A percentile compares a stretch with the other conserved stretches of the same genome.
These are phyloP conservation scores for Nyctibius bracteatus DNA, from an alignment of 2,113 vertebrate genomes.

Conservation along the genomic window DNA sequence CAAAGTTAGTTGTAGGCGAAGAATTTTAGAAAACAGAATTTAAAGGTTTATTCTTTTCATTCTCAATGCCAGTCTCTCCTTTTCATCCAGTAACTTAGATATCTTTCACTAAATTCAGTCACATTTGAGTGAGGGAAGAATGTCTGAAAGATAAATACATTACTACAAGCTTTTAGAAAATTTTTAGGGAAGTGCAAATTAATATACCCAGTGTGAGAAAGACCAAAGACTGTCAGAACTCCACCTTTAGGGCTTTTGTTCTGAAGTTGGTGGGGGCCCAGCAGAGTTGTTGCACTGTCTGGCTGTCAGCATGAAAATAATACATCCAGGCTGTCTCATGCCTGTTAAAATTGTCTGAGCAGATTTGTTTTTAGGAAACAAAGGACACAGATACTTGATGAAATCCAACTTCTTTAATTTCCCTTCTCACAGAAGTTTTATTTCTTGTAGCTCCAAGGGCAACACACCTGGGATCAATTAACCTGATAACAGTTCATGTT, in stretches of 20 bases:
- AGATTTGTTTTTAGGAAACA: slow-evolving; percentile 9
- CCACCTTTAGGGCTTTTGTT: neutral
- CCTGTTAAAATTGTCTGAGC: neutral
- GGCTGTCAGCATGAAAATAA: neutral
- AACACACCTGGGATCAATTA: slow-evolving; percentile 55
- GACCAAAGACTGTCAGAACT: neutral
- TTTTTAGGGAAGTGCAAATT: neutral
- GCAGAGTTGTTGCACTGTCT: neutral
- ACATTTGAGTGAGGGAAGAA: neutral
- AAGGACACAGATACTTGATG: neutral
- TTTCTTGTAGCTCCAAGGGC: slow-evolving; percentile 59
- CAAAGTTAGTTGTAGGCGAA: neutral
- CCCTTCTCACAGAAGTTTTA: slow-evolving; percentile 27
- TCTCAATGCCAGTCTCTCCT: neutral
- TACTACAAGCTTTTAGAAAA: neutral
- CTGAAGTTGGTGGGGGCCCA: neutral
- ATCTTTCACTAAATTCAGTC: neutral
- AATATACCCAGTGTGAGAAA: neutral
- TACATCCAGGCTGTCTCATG: neutral
- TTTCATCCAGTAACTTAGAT: neutral
- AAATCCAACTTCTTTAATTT: neutral
- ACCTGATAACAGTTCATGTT: slow-evolving; percentile 63
- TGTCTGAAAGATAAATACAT: neutral
- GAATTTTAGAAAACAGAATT: neutral
- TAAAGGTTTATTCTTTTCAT: neutral